Evolutionary conservation across 2,797 vertebrate species (phyloP), one percentile per base, ranked within the genome.

Genomic region (Rhyacichthys aspro): DNA sequence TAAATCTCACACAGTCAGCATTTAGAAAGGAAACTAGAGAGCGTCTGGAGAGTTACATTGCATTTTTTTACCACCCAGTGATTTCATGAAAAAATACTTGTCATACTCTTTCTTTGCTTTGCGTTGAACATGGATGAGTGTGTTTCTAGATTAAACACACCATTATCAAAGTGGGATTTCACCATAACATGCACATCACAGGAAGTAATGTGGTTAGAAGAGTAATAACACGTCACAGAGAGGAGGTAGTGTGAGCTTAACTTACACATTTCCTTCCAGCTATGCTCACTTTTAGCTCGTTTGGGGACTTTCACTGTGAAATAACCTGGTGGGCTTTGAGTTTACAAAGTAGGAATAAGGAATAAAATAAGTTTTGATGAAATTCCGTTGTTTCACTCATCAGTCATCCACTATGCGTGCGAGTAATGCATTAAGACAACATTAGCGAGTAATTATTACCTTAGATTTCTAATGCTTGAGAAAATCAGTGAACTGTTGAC

Each of bases 1-100:
- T 70, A 84, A 83, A 89, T 89, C 85, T 81, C 19, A 61, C 88
- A 67, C 61, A 67, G 74, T 90, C 86, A 89, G 89, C 90, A 86
- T 43, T 72, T 43, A 47, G 34, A 72, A 54, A 55, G 70, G 34
- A 61, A 48, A 43, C 33, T 50, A 36, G 63, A 50, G 9, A 17
- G 59, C 49, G 48, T 3, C 48, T 11, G 44, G 64, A 76, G n/a
- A 49, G 36, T 61, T 37, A 41, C 41, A 2, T 3, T 54, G 28
- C 28, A 15, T 16, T 36, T 11, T 11, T 38, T 52, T 37, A 18
- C 5, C 37, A 8, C 8, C 8, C 2, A 8, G 14, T 39, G 5
- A 19, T 3, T 52, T 3, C 11, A 38, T 28, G 7, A 28, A 28
- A 28, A 28, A 28, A 28, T 2, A 28, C 23, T 2, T 28, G 23